Evolutionary conservation across 2,113 vertebrate species (phyloP).

Genomic region (Axis porcinus): DNA sequence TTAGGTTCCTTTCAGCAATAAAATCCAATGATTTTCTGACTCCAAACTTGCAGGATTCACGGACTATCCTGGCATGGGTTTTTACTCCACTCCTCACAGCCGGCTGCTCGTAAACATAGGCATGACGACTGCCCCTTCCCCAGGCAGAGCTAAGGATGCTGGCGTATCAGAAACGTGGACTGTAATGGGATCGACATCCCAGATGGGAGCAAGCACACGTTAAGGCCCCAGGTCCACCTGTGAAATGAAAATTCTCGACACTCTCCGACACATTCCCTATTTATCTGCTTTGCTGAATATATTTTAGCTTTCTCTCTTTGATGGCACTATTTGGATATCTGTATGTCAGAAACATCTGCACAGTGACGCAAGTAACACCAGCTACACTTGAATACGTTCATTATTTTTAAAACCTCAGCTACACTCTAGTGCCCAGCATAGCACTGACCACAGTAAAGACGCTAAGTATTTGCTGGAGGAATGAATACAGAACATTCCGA

Average conservation of each 20-base stretch:
- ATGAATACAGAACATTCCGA: background rate
- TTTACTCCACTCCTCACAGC: background rate
- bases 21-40: background rate
- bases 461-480: background rate
- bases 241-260: background rate
- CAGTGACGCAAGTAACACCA: background rate
- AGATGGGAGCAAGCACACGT: background rate
- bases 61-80: background rate
- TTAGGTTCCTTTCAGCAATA: background rate
- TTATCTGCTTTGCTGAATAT: background rate
- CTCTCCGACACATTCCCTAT: background rate
- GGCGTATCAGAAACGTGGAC: background rate
- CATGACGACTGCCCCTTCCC: background rate
- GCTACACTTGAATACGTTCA: background rate
- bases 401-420: conserved; percentile 20
- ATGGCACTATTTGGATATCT: background rate
- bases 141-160: background rate
- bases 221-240: background rate
- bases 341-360: background rate
- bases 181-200: background rate
- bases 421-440: background rate
- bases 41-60: background rate
- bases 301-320: background rate
- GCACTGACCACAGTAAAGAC: background rate
- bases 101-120: background rate